Conservation (phyloP, 1,140 invertebrate genomes). For the Heliconius hermathena region DNA sequence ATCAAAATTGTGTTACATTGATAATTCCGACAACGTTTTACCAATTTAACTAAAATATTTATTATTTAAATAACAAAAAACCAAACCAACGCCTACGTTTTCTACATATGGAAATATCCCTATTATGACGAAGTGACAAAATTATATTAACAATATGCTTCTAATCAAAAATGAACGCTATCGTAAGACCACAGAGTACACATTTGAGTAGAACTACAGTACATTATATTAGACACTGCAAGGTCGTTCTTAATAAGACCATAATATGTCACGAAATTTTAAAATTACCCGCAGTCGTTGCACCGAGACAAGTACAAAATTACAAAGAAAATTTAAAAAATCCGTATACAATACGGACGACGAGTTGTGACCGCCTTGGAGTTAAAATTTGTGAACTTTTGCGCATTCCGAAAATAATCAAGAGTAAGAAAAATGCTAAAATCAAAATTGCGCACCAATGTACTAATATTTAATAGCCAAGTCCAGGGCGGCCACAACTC, state of each 20-base stretch:
- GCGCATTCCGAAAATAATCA: too few relatives aligned
- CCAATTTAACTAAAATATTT: too few relatives aligned
- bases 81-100: background rate
- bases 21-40: too few relatives aligned
- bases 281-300: background rate
- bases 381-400: too few relatives aligned
- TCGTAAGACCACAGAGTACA: background rate
- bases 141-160: background rate
- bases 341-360: too few relatives aligned
- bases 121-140: background rate
- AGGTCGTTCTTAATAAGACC: background rate
- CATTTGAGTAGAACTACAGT: background rate
- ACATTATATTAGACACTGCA: conserved; percentile 2
- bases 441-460: background rate
- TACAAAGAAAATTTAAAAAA: background rate
- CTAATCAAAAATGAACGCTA: background rate
- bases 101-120: background rate
- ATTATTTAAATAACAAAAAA: background rate
- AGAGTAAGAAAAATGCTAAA: background rate
- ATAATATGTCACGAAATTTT: conserved; percentile 1
- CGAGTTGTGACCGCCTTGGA: too few relatives aligned
- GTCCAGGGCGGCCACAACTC: too few relatives aligned
- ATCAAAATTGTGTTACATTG: too few relatives aligned
- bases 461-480: too few relatives aligned
- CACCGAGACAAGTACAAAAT: background rate